Base-by-base conservation (phyloP, 1,140 invertebrate genomes). In the Drosophila mauritiana region DNA sequence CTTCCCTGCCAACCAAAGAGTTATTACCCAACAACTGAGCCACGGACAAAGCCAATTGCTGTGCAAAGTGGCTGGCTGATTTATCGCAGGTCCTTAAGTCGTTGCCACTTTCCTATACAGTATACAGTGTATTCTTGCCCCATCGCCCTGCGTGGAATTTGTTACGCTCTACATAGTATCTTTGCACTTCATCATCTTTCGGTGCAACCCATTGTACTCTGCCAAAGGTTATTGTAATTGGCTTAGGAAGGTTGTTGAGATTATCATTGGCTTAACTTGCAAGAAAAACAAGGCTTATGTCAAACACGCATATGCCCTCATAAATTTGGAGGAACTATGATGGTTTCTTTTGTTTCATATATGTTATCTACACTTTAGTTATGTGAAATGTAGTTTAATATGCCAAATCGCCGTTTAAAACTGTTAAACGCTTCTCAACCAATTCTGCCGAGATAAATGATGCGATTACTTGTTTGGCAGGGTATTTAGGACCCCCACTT, bases 11-110 rank as follows among this genome's bases (percentile, higher is more conserved):
- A 34, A n/a, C 42, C 42, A 25, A 34, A 36, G 56, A 62, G 68
- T 73, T 73, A 73, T 73, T 51, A 51, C 49, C 42, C 64, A 69
- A 25, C 49, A 69, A 69, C 48, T 45, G 67, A 55, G 67, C 67
- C 67, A 55, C 67, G 40, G 64, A 70, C 64, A 70, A 55, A 70
- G 67, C 67, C 67, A 70, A 70, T 72, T 48, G 43, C 68, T 57
- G 64, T 56, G 65, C 52, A 72, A 72, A 72, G 68, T 72, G 68
- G 36, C 52, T 72, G 53, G n/a, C 70, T 75, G 72, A 74, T 74
- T 74, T 74, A 75, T 74, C 15, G 65, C 65, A 70, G 64, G 65
- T 70, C 68, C 68, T 72, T 72, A 72, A 72, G 68, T 70, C 67
- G 42, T 70, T 49, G 42, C 68, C 64, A 70, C 68, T 48, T 61